Evolutionary conservation across 2,113 vertebrate species (phyloP).

Genomic region (Notarius quadriscutis): DNA sequence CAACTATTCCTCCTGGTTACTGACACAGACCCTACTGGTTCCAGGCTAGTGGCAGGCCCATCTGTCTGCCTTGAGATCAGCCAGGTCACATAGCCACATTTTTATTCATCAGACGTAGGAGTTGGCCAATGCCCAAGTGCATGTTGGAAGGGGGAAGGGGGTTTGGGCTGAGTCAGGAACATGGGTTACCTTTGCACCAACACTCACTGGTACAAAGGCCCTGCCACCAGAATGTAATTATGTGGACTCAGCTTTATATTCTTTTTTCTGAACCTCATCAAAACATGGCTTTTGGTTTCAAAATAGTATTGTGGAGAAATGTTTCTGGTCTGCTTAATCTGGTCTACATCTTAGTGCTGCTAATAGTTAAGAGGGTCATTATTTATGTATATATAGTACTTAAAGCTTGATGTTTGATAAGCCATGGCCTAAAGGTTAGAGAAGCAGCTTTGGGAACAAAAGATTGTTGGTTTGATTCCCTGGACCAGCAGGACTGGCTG

Average conservation of each 20-base stretch:
- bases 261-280: neutral
- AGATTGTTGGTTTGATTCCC: no score
- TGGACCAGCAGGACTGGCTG: no score
- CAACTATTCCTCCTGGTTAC: constrained; percentile 4
- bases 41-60: constrained; percentile 15
- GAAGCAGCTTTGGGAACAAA: no score
- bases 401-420: neutral
- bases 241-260: neutral
- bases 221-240: neutral
- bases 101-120: neutral
- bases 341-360: neutral
- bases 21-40: constrained; percentile 4
- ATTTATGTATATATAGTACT: neutral
- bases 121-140: neutral
- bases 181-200: neutral
- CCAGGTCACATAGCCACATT: constrained; percentile 12
- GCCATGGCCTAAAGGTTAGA: no score
- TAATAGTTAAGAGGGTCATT: neutral
- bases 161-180: constrained; percentile 11
- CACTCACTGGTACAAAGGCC: neutral
- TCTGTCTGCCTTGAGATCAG: constrained; percentile 17
- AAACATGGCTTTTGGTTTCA: neutral
- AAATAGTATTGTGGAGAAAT: neutral
- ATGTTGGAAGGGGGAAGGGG: neutral
- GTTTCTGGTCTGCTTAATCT: neutral